phyloP scores from a whole-genome alignment of 2,888 invertebrate species.

The Dasypogon diadema region DNA sequence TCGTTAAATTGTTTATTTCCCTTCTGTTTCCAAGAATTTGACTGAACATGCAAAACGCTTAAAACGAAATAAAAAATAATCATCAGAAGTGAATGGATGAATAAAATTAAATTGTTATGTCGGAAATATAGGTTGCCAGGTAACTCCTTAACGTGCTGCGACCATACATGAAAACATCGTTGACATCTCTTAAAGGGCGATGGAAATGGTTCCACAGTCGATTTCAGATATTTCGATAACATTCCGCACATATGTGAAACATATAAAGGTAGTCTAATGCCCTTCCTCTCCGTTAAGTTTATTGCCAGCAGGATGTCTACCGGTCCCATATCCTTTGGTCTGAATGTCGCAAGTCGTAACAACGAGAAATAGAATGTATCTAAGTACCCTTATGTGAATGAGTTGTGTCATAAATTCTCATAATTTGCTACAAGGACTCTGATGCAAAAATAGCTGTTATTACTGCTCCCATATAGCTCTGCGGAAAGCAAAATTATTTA shows the following conservation, averaged over 20 bases:
- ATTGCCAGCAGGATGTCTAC: slow-evolving; percentile 16
- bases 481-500: slow-evolving; percentile 25
- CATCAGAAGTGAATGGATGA: background rate
- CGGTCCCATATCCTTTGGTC: background rate
- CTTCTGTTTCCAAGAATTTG: background rate
- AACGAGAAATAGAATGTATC: background rate
- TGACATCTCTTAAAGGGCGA: slow-evolving; percentile 21
- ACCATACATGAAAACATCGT: slow-evolving; percentile 18
- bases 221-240: slow-evolving; percentile 22
- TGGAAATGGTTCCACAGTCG: slow-evolving; percentile 16
- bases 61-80: slow-evolving; percentile 17
- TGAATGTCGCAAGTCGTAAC: slow-evolving; percentile 7
- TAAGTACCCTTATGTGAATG: slow-evolving; percentile 30
- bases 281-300: slow-evolving; percentile 20
- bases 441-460: slow-evolving; percentile 10
- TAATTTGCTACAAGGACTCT: slow-evolving; percentile 30
- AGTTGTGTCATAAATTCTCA: slow-evolving; percentile 31
- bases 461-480: background rate
- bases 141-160: background rate
- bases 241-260: slow-evolving; percentile 16
- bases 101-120: slow-evolving; percentile 31
- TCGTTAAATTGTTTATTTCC: background rate
- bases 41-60: background rate
- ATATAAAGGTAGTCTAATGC: slow-evolving; percentile 10
- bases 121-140: slow-evolving; percentile 28